Evolutionary conservation across 1,140 invertebrate species (phyloP), one percentile per base, ranked within the genome.

Genomic region (Drosophila persimilis): DNA sequence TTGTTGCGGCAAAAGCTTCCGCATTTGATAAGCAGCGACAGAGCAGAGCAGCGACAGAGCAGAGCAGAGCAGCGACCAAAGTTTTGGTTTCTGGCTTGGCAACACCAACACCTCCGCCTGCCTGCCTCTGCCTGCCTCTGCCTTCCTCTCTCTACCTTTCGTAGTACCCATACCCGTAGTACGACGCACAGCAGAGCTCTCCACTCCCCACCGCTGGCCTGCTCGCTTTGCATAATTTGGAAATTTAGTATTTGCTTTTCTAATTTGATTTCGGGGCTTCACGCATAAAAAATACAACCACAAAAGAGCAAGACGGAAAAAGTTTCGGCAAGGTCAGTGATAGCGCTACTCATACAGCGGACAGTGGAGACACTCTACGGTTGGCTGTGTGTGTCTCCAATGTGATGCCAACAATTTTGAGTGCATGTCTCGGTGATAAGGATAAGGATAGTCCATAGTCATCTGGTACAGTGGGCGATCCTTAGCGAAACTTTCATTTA

Each of bases 271-370:
- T 73, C 17, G 64, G 45, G 29, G 61, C 17, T 35, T 35, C 43
- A 35, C 50, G 77, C 72, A 57, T 73, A 66, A 70, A 69, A 69
- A 66, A 26, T 20, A 29, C 39, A 57, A 43, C 31, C 11, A 20
- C 6, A 52, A 20, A 46, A 72, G 4, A 4, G 50, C 46, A 59
- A 47, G 46, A 47, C 39, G 45, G 22, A 20, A 26, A 54, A 59
- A 60, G 8, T 78, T 83, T 83, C 54, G 77, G 77, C 81, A 86
- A 86, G 81, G 81, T 86, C 74, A 85, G 81, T 86, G 73, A 84
- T 84, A 79, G 80, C 57, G 62, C 66, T 62, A 43, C 50, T 46
- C 15, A 41, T 39, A 47, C 7, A 20, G 57, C 50, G 2, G 47
- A 65, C 79, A 60, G 55, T 45, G 13, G 3, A 11, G 3, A 47